Conservation (phyloP, 2,113 vertebrate species). For the Xerus inauris region DNA sequence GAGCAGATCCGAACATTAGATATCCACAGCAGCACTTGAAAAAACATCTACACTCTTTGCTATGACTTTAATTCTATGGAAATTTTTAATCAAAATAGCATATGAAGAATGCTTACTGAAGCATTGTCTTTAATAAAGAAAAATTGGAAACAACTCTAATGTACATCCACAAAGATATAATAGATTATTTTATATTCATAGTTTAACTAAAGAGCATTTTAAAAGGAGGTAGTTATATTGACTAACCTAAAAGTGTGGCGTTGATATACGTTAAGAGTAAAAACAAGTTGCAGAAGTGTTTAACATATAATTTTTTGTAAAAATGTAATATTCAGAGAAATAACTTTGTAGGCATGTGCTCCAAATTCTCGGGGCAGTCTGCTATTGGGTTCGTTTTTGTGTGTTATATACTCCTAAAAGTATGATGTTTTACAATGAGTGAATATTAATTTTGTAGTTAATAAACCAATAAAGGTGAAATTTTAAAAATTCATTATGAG, state of each 20-base stretch:
- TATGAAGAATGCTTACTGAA: background rate
- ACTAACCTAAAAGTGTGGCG: background rate
- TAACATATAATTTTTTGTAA: background rate
- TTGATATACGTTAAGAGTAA: background rate
- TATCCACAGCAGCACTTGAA: background rate
- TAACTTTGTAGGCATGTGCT: background rate
- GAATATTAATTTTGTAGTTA: background rate
- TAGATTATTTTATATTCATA: background rate
- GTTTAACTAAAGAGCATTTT: background rate
- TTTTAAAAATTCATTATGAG: background rate
- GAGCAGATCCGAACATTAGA: background rate
- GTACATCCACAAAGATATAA: background rate
- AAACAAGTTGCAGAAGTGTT: background rate
- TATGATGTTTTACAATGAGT: background rate
- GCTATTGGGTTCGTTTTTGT: background rate
- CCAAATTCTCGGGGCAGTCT: background rate
- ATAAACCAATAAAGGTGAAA: background rate
- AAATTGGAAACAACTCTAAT: background rate
- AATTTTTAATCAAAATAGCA: background rate
- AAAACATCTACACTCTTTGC: background rate
- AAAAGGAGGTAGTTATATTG: background rate
- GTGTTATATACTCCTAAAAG: background rate
- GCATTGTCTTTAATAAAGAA: conserved; percentile 5
- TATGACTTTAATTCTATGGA: background rate
- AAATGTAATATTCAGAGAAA: conserved; percentile 22